Evolutionary conservation across 1,140 invertebrate species (phyloP).

Genomic region (Trichonephila clavata): DNA sequence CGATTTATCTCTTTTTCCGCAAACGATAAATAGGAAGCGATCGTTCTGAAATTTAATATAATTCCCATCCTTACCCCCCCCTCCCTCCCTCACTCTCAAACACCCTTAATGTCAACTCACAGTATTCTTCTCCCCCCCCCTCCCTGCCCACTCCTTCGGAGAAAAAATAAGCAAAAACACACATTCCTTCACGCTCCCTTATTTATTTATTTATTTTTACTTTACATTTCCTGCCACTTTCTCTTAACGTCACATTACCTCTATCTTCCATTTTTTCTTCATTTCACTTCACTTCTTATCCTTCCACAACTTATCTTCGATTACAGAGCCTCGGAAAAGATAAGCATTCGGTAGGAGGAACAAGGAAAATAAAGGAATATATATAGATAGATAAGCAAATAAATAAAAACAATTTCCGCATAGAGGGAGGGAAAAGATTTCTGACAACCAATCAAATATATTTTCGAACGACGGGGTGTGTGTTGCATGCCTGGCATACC

Average conservation of each 20-base stretch:
- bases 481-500: constrained; percentile 14
- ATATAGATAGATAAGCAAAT: not conserved
- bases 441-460: constrained; percentile 40
- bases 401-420: not conserved
- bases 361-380: constrained; percentile 5
- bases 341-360: not conserved
- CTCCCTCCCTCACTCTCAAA: not conserved
- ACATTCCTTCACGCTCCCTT: not conserved
- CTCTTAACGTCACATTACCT: not conserved
- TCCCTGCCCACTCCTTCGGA: not conserved
- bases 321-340: not conserved
- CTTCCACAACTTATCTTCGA: not conserved
- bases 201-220: not conserved
- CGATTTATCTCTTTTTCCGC: not conserved
- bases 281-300: not conserved
- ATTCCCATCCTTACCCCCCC: not conserved
- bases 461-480: not conserved
- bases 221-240: constrained; percentile 21
- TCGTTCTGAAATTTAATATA: constrained; percentile 4
- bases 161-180: not conserved
- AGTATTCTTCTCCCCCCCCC: not conserved
- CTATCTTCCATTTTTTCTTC: not conserved
- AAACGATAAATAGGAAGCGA: constrained; percentile 6
- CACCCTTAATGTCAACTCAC: not conserved
- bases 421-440: not conserved